Conservation (phyloP, 2,113 vertebrate genomes). For the Antechinus stuartii region DNA sequence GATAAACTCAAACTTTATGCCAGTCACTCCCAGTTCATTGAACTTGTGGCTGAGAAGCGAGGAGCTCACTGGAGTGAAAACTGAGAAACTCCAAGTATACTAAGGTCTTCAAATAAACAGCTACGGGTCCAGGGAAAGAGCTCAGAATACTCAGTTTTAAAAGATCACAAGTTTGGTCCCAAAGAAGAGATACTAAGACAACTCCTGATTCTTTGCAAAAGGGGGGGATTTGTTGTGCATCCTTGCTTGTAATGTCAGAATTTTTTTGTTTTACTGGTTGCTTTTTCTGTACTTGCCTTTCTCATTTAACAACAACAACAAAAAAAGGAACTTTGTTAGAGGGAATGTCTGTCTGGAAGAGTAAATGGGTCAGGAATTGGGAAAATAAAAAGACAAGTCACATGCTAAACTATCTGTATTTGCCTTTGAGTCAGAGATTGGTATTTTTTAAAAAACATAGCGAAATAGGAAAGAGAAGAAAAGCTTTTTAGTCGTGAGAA, state of each 20-base stretch:
- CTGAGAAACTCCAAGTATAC: background rate
- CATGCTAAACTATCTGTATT: background rate
- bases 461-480: background rate
- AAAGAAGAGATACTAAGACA: background rate
- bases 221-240: background rate
- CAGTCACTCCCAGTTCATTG: conserved; percentile 89
- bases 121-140: background rate
- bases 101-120: background rate
- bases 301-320: background rate
- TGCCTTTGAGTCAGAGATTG: background rate
- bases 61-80: conserved; percentile 88
- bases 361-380: background rate
- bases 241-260: background rate
- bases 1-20: conserved; percentile 87
- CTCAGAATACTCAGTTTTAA: background rate
- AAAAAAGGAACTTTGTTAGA: background rate
- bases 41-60: conserved; percentile 85
- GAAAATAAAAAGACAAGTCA: background rate
- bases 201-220: background rate
- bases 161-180: background rate
- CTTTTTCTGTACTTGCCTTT: background rate
- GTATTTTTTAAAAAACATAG: background rate
- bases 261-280: background rate
- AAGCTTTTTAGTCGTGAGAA: background rate
- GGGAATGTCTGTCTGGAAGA: background rate